Percentiles rank a stretch among this genome's conserved stretches.
These are phyloP conservation scores for Parnassius mnemosyne DNA, from an alignment of 2,888 invertebrate species.

Conservation along the genomic window DNA sequence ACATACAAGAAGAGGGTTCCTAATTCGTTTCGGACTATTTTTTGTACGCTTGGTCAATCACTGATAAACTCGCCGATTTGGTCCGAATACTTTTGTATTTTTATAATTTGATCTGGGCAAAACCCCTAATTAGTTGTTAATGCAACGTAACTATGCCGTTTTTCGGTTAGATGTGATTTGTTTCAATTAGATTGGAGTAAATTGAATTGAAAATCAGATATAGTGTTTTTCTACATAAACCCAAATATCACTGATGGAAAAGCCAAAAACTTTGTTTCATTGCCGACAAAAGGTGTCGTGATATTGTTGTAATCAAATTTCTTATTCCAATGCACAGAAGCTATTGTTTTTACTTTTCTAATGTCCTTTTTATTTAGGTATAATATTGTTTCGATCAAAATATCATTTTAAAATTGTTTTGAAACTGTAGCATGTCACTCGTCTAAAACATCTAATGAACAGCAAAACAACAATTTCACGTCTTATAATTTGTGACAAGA, in stretches of 20 bases:
- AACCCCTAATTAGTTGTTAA: slow-evolving; percentile 36
- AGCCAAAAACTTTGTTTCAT: background rate
- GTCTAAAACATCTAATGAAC: too few relatives aligned
- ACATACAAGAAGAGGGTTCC: slow-evolving; percentile 5
- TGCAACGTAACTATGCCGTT: slow-evolving; percentile 25
- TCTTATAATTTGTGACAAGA: too few relatives aligned
- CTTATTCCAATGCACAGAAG: too few relatives aligned
- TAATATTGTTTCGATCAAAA: too few relatives aligned
- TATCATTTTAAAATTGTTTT: too few relatives aligned
- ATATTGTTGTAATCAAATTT: background rate
- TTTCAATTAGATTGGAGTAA: slow-evolving; percentile 16
- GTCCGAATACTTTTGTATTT: slow-evolving; percentile 37
- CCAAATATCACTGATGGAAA: slow-evolving; percentile 3
- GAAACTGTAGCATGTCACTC: too few relatives aligned
- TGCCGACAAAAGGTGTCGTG: background rate
- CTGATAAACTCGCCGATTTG: slow-evolving; percentile 33
- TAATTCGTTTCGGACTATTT: slow-evolving; percentile 37
- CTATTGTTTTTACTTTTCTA: too few relatives aligned
- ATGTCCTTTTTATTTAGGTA: too few relatives aligned
- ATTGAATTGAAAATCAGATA: slow-evolving; percentile 20
- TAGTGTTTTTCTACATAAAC: slow-evolving; percentile 13
- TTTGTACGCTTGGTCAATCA: slow-evolving; percentile 31
- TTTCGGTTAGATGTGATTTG: slow-evolving; percentile 18
- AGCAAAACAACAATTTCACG: too few relatives aligned
- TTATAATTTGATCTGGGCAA: slow-evolving; percentile 38